phyloP scores from a whole-genome alignment of 2,888 invertebrate species.

The Ectemnius lituratus region DNA sequence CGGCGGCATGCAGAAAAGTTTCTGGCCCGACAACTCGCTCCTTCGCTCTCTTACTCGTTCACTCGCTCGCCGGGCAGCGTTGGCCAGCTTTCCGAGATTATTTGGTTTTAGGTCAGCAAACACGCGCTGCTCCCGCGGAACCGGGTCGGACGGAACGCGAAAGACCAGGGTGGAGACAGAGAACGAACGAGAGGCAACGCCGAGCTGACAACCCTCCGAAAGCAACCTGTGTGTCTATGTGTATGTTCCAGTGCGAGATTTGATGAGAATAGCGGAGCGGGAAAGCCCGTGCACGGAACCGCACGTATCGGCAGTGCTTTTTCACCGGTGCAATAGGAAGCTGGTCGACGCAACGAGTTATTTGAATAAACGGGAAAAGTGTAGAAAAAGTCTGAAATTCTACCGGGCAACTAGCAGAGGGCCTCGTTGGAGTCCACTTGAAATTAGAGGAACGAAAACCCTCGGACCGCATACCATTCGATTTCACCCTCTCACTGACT shows the following conservation, averaged over 20 bases:
- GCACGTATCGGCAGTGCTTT: background rate
- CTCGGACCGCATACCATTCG: background rate
- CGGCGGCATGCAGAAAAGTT: slow-evolving; percentile 30
- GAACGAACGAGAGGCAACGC: no score
- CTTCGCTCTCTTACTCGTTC: slow-evolving; percentile 30
- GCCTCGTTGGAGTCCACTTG: no score
- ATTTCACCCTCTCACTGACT: background rate
- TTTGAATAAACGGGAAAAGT: slow-evolving; percentile 9
- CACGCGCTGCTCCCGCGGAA: slow-evolving; percentile 26
- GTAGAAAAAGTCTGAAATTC: background rate
- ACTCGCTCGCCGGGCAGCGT: slow-evolving; percentile 25
- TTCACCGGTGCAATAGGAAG: slow-evolving; percentile 19
- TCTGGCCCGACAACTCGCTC: slow-evolving; percentile 20
- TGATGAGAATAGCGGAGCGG: slow-evolving; percentile 28
- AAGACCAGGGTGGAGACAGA: slow-evolving; percentile 29
- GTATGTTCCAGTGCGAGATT: slow-evolving; percentile 18
- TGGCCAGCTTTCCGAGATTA: slow-evolving; percentile 45
- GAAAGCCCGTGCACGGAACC: slow-evolving; percentile 9
- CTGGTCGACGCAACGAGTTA: background rate
- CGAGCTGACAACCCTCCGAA: background rate
- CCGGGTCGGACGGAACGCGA: slow-evolving; percentile 37
- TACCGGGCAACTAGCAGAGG: background rate
- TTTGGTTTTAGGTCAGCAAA: slow-evolving; percentile 53
- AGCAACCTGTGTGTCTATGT: slow-evolving; percentile 8
- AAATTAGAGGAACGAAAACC: no score